These are phyloP conservation scores for Alcedo quadribrachys DNA, from an alignment of 2,797 vertebrate genomes.

Conservation along the genomic window DNA sequence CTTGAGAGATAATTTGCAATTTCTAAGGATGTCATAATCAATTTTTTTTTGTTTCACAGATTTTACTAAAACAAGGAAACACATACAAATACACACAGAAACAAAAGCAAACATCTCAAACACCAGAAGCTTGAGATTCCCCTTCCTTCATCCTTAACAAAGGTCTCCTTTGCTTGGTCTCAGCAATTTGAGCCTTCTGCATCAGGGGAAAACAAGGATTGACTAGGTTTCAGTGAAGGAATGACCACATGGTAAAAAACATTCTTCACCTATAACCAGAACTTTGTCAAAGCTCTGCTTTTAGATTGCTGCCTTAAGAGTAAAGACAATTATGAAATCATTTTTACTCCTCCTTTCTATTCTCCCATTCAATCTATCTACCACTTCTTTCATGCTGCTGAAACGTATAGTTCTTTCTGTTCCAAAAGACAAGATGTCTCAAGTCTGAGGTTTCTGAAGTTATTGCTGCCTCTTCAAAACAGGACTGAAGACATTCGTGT, in stretches of 20 bases:
- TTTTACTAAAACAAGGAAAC: not conserved
- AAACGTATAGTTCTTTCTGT: not conserved
- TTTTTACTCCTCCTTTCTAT: not conserved
- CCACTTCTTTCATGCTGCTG: not conserved
- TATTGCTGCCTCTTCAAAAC: not conserved
- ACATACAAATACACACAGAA: not conserved
- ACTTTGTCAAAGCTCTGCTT: not conserved
- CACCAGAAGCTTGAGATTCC: not conserved
- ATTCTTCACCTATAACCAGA: not conserved
- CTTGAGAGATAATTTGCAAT: not conserved
- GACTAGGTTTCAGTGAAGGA: not conserved
- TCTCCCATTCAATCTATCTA: not conserved
- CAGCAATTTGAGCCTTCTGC: not conserved
- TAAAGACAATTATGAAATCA: not conserved
- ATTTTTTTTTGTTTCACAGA: not conserved
- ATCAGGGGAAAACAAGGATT: not conserved
- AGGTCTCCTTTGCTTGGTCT: not conserved
- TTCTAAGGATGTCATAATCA: not conserved
- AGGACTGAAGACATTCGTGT: not conserved
- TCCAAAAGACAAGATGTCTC: not conserved
- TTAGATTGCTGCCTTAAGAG: not conserved
- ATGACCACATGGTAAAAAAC: not conserved
- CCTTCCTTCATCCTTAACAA: not conserved
- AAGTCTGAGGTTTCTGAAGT: not conserved
- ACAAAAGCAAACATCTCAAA: not conserved